Conservation (phyloP, 2,888 invertebrate species). For the Pimpla rufipes region DNA sequence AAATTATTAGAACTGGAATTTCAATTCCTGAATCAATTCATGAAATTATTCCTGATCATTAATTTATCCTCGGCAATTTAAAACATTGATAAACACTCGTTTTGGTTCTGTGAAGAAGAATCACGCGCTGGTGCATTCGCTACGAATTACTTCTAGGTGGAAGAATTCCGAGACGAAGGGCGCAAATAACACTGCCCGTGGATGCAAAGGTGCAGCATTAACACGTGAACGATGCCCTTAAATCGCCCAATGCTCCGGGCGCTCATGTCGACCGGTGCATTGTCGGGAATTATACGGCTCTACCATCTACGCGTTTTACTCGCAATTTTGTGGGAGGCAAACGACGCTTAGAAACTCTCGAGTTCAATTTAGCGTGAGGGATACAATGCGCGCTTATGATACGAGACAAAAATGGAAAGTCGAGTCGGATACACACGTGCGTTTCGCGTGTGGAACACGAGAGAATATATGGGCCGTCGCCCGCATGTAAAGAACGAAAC, state of each 20-base stretch:
- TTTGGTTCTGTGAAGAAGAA: neutral
- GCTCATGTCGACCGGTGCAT: constrained; percentile 28
- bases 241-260: constrained; percentile 43
- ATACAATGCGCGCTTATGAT: neutral
- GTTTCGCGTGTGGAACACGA: neutral
- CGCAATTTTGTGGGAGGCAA: constrained; percentile 42
- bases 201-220: constrained; percentile 13
- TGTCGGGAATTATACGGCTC: constrained; percentile 40
- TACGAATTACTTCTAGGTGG: neutral
- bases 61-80: no score
- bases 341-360: constrained; percentile 17
- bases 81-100: no score
- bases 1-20: no score
- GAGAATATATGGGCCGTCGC: neutral
- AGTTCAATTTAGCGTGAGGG: constrained; percentile 24
- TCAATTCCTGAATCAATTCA: no score
- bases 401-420: constrained; percentile 26
- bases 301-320: constrained; percentile 30
- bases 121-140: neutral
- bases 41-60: no score
- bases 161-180: neutral
- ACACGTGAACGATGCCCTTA: constrained; percentile 55
- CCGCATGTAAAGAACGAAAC: constrained; percentile 25
- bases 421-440: neutral
- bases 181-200: neutral